phyloP scores from a whole-genome alignment of 1,140 invertebrate species.

The Zaprionus gabonicus region DNA sequence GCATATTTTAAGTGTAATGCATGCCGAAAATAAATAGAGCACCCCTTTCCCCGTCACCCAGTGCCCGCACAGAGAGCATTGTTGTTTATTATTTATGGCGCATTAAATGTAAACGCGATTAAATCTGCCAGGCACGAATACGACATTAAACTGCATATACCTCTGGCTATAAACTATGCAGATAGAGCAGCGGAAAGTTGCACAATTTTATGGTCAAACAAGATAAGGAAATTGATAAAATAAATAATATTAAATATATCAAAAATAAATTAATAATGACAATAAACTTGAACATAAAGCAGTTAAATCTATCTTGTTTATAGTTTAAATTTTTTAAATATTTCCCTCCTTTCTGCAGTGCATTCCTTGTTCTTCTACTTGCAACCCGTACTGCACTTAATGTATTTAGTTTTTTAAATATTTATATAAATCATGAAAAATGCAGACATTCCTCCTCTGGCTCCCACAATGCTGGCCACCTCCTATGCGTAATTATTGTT shows the following conservation, averaged over 20 bases:
- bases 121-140: conserved; percentile 23
- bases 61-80: neutral
- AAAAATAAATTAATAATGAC: neutral
- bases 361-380: neutral
- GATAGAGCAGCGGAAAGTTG: neutral
- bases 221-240: neutral
- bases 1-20: conserved; percentile 79
- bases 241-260: neutral
- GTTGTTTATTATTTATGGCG: conserved; percentile 72
- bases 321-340: too few species aligned
- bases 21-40: conserved; percentile 66
- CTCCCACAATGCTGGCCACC: conserved; percentile 41
- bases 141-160: conserved; percentile 8
- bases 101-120: conserved; percentile 67
- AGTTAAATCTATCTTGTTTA: neutral
- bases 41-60: neutral
- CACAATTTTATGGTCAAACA: neutral
- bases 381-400: neutral
- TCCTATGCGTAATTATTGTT: conserved; percentile 61
- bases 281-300: neutral
- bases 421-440: conserved; percentile 22
- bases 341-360: neutral
- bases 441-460: conserved; percentile 5
- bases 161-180: neutral
- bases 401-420: conserved; percentile 6